Evolutionary conservation across 2,888 invertebrate genomes (phyloP), one percentile per base, ranked within the genome.

Genomic region (Nomada hirtipes): DNA sequence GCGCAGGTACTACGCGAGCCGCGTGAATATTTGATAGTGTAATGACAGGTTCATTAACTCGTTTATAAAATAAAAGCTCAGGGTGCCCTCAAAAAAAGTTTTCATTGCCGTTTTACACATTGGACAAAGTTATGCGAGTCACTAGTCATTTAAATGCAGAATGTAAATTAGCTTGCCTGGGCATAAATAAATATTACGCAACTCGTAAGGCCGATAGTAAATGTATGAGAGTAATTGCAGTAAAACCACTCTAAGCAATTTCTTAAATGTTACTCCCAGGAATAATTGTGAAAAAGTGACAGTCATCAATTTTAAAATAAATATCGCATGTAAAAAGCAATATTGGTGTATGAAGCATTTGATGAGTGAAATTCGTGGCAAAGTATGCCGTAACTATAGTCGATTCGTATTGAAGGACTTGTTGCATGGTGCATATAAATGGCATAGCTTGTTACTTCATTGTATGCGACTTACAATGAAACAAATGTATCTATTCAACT

Each of bases 341-440:
- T 36, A 36, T 36, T 36, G 36, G 36, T 36, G 36, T 7, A 59
- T 42, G 42, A 64, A 29, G 7, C 13, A 59, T 23, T 50, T 13
- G 57, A 7, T 2, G 4, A 47, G 29, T 57, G 26, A 57, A 72
- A 73, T 60, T 63, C 47, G 15, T 23, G 55, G 52, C 50, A 15
- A 50, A n/a, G 15, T 10, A 47, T 47, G 23, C 44, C 42, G 9
- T 42, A 50, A 60, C 42, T 15, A 61, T 42, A 52, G 18, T 20
- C 60, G 52, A 29, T 57, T 57, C 23, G 36, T 26, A 26, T 23
- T 23, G 61, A 70, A 78, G 47, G 63, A 68, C 78, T 80, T 78
- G 78, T 80, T 80, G 80, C 78, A 47, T 20, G 63, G 47, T 69
- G 72, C 53, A 78, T 78, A 63, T 59, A 64, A 80, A 70, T 47